Evolutionary conservation across 30 jellyfish, hydroid and myxozoan species (phyloP), one percentile per base, ranked within the genome.

Genomic region (Nemopilema nomurai): DNA sequence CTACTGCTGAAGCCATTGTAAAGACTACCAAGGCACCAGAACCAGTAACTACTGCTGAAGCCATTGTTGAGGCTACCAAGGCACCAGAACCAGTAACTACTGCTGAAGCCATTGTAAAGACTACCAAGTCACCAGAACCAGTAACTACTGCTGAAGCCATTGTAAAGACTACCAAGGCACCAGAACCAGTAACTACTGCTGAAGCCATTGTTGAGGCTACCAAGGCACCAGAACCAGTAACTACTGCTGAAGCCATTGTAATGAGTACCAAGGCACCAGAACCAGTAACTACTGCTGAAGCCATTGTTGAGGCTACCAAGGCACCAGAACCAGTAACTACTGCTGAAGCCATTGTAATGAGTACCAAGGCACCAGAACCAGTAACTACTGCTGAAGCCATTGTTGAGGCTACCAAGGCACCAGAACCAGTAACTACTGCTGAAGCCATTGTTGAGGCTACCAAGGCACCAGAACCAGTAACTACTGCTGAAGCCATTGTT

Each of bases 11-110:
- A 9, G 71, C 49, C 6, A 53, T 74, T 1, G 74, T 7, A 70
- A 50, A 62, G 1, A 19, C 94, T 0, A 68, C 94, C 30, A 51
- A 80, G 18, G 50, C 28, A 24, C 52, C 25, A 25, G 62, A 88
- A 62, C 31, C 78, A 20, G 87, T 62, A 4, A 51, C 86, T 49
- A 77, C 67, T 0, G 49, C 82, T 18, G 24, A 87, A 24, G 29
- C 70, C 24, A 51, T 84, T 24, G 79, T 31, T 16, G 63, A 77
- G n/a, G 69, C 67, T 0, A 25, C 81, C 4, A 51, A 41, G 9
- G 57, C 57, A 3, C 57, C 91, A 7, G 82, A 80, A 67, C 32
- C 85, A 9, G 51, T 63, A 57, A 24, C 71, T 24, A 30, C 91
- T 20, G 50, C 88, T 0, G 33, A 51, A 20, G 62, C 84, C 18